These are phyloP conservation scores for Luehdorfia chinensis DNA, from an alignment of 1,140 invertebrate species.

Conservation along the genomic window DNA sequence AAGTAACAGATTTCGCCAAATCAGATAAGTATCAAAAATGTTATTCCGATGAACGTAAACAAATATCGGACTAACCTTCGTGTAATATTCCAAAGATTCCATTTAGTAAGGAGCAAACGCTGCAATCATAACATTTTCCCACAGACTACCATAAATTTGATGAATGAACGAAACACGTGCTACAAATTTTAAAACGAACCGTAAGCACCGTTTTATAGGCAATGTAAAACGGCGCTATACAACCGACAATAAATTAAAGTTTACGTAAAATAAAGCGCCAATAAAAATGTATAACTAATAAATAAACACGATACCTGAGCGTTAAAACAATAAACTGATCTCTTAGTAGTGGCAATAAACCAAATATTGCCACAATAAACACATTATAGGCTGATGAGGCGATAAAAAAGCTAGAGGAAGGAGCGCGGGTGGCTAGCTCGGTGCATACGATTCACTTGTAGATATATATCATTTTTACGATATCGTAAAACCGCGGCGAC, in stretches of 20 bases:
- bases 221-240: constrained; percentile 73
- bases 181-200: constrained; percentile 72
- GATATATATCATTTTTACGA: constrained; percentile 70
- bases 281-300: constrained; percentile 78
- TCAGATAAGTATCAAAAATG: no score
- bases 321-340: constrained; percentile 73
- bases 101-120: constrained; percentile 14
- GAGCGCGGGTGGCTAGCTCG: constrained; percentile 24
- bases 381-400: constrained; percentile 68
- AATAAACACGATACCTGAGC: constrained; percentile 75
- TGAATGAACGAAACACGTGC: constrained; percentile 75
- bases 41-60: constrained; percentile 17
- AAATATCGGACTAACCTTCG: constrained; percentile 20
- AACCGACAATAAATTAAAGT: constrained; percentile 74
- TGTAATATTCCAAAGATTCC: constrained; percentile 20
- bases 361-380: constrained; percentile 75
- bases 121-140: constrained; percentile 68
- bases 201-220: constrained; percentile 74
- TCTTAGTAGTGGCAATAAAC: constrained; percentile 70
- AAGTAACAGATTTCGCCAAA: no score
- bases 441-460: constrained; percentile 41
- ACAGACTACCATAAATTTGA: constrained; percentile 73
- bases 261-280: constrained; percentile 75
- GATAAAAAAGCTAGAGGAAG: constrained; percentile 55
- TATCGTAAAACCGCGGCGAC: constrained; percentile 61